Base-by-base conservation (phyloP, 2,888 invertebrate species). In the Schizotus pectinicornis region DNA sequence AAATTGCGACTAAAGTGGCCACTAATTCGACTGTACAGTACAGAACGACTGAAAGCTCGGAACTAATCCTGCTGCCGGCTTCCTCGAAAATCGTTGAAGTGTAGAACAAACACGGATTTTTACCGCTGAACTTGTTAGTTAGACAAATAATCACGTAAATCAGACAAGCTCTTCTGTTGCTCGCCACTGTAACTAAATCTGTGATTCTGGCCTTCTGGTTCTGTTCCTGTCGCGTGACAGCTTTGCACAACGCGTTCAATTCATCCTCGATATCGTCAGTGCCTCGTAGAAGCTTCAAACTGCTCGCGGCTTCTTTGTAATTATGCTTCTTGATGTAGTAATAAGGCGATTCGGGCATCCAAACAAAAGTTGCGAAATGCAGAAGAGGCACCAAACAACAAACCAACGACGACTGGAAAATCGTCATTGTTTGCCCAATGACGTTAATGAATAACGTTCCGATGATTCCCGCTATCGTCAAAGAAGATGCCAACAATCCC, bases 301-400 rank as follows among this genome's bases (percentile, higher is more conserved):
- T 82, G 38, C 76, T 67, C 12, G 79, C 73, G 0, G 86, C 86
- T 11, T 81, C 80, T 1, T 76, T 70, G 54, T 80, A 79, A 9
- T 77, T 74, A 6, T 76, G 74, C 41, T 77, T 79, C 33, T 80
- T 78, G 34, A 82, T 74, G 57, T 79, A 74, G 62, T 79, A 83
- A 48, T 84, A 81, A 0, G 87, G 87, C 0, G 85, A 83, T 79
- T 90, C 90, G n/a, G 90, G 90, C 74, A 89, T 81, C 72, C 84
- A 84, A 33, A 84, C 75, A 73, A 88, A 85, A 7, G 83, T 78
- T 9, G 84, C 53, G 39, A 87, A 78, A 69, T 87, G 85, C 39
- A 85, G 70, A 30, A 86, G 72, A 6, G 88, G 85, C 52, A 87
- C 80, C 58, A 83, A 73, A 64, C 85, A 80, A 71, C 86, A 86